phyloP scores from a whole-genome alignment of 2,113 vertebrate genomes.

The Isichthys henryi region DNA sequence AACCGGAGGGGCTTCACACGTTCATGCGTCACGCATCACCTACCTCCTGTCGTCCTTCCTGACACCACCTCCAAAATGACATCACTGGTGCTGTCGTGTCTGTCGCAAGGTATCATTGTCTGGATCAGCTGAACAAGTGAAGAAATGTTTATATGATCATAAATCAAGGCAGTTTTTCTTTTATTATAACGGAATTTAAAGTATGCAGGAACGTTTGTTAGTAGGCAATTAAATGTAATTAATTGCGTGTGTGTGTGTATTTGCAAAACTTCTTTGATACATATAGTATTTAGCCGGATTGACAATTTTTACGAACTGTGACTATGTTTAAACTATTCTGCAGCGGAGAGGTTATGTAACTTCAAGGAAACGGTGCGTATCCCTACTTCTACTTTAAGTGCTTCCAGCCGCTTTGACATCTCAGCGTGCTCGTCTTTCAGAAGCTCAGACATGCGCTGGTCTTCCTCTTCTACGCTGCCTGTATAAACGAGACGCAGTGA shows the following conservation, averaged over 20 bases:
- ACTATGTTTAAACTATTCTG: background rate
- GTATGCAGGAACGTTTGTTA: background rate
- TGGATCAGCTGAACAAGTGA: constrained; percentile 64
- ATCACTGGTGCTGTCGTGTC: constrained; percentile 65
- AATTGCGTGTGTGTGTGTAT: background rate
- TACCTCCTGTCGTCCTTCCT: constrained; percentile 93
- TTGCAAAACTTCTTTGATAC: background rate
- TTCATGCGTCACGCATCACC: constrained; percentile 18
- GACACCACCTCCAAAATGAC: constrained; percentile 81
- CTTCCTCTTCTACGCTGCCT: constrained; percentile 45
- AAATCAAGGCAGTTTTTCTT: background rate
- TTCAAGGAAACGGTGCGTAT: background rate
- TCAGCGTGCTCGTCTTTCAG: constrained; percentile 71
- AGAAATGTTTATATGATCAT: background rate
- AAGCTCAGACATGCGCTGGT: constrained; percentile 68
- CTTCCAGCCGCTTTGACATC: constrained; percentile 53
- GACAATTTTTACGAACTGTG: background rate
- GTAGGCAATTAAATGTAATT: background rate
- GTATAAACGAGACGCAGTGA: background rate
- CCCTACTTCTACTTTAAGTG: constrained; percentile 66
- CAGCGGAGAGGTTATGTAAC: background rate
- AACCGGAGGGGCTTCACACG: background rate
- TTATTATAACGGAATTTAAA: background rate
- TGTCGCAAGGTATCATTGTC: constrained; percentile 69
- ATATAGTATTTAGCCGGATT: background rate